phyloP scores from a whole-genome alignment of 2,888 invertebrate genomes.

The Tetrapedia diversipes region DNA sequence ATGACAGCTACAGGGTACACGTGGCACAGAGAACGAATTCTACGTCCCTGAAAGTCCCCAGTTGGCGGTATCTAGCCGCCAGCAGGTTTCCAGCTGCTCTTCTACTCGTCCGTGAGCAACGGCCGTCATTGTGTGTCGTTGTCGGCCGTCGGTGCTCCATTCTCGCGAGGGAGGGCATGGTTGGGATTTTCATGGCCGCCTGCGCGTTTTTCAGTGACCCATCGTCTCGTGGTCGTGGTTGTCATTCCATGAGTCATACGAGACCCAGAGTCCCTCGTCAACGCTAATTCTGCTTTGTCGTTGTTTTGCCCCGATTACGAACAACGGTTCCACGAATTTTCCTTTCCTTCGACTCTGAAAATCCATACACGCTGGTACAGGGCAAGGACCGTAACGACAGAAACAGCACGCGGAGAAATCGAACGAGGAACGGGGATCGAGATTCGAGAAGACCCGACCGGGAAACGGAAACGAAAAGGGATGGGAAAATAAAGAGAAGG shows the following conservation, averaged over 20 bases:
- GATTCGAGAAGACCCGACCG: no score
- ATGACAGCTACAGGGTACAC: slow-evolving; percentile 50
- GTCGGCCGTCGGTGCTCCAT: slow-evolving; percentile 25
- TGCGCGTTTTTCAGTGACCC: slow-evolving; percentile 16
- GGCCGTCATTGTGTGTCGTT: slow-evolving; percentile 29
- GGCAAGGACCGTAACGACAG: slow-evolving; percentile 27
- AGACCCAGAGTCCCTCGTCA: neutral
- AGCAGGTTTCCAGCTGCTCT: slow-evolving; percentile 66
- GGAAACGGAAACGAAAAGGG: slow-evolving; percentile 28
- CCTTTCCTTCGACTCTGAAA: slow-evolving; percentile 35
- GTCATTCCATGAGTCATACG: slow-evolving; percentile 22
- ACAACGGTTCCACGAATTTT: slow-evolving; percentile 28
- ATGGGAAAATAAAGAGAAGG: slow-evolving; percentile 24
- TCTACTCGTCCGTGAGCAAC: slow-evolving; percentile 38
- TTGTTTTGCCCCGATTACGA: neutral
- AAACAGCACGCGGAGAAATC: slow-evolving; percentile 20
- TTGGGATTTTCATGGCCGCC: slow-evolving; percentile 55
- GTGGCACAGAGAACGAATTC: slow-evolving; percentile 45
- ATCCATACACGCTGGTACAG: slow-evolving; percentile 48
- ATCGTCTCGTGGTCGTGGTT: no score
- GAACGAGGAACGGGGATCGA: slow-evolving; percentile 9
- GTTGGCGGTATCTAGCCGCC: no score
- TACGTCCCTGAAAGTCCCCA: slow-evolving; percentile 57
- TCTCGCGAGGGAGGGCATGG: slow-evolving; percentile 45
- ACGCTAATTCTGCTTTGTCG: neutral